Conservation (phyloP, 2,888 invertebrate genomes). For the Ischnura elegans region DNA sequence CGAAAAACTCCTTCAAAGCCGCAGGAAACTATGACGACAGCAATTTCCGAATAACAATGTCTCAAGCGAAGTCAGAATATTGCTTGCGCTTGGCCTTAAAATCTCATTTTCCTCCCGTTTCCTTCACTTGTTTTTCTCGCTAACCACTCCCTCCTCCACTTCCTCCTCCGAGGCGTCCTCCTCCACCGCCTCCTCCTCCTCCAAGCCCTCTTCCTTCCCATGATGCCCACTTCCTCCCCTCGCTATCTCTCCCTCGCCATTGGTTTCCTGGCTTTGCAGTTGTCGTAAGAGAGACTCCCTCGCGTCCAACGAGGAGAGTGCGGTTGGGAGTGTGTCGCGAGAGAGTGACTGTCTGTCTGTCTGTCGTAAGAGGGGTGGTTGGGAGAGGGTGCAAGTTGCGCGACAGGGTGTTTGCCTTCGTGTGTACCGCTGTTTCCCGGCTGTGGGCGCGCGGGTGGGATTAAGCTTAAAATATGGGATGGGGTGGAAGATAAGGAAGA, state of each 20-base stretch:
- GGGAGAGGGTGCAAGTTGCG: too few relatives aligned
- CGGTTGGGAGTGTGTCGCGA: background rate
- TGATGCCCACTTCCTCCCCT: background rate
- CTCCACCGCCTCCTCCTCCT: background rate
- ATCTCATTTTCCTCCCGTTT: background rate
- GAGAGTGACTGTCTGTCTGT: too few relatives aligned
- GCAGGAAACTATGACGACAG: too few relatives aligned
- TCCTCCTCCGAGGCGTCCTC: background rate
- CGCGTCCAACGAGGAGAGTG: background rate
- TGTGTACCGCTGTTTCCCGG: constrained; percentile 1
- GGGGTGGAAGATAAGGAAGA: too few relatives aligned
- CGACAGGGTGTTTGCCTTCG: background rate
- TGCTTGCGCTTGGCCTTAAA: too few relatives aligned
- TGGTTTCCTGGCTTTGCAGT: background rate
- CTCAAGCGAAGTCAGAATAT: too few relatives aligned
- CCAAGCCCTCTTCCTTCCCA: background rate
- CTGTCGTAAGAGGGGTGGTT: too few relatives aligned
- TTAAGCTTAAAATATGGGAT: too few relatives aligned
- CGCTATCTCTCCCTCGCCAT: background rate
- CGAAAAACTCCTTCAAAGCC: too few relatives aligned
- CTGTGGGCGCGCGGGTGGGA: background rate
- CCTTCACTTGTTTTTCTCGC: constrained; percentile 3
- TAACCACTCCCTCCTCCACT: too few relatives aligned
- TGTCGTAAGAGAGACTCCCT: background rate
- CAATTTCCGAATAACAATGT: too few relatives aligned